Evolutionary conservation across 1,140 invertebrate genomes (phyloP).

Genomic region (Telenomus remus): DNA sequence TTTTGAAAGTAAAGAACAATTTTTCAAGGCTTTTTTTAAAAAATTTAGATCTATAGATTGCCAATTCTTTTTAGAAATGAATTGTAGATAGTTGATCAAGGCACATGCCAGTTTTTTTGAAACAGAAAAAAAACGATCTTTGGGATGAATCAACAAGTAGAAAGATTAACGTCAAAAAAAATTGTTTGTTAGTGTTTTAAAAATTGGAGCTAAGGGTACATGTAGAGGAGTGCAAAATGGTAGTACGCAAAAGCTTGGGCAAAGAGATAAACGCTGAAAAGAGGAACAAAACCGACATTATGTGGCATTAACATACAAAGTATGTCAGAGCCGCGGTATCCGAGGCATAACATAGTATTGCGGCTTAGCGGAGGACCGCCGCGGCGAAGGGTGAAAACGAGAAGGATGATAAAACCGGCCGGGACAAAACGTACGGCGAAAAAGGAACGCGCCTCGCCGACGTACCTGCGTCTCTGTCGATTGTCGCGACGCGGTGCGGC

Average conservation of each 20-base stretch:
- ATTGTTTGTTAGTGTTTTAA: slow-evolving; percentile 13
- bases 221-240: slow-evolving; percentile 51
- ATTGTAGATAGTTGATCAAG: too few relatives aligned
- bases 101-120: too few relatives aligned
- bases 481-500: slow-evolving; percentile 70
- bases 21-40: too few relatives aligned
- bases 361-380: slow-evolving; percentile 60
- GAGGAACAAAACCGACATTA: slow-evolving; percentile 75
- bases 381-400: slow-evolving; percentile 46
- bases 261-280: slow-evolving; percentile 74
- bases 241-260: slow-evolving; percentile 64
- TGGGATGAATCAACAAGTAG: slow-evolving; percentile 28
- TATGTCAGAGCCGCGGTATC: slow-evolving; percentile 72
- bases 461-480: slow-evolving; percentile 54
- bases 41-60: too few relatives aligned
- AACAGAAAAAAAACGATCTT: too few relatives aligned
- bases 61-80: too few relatives aligned
- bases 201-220: slow-evolving; percentile 14
- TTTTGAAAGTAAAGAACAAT: too few relatives aligned
- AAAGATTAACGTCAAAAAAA: slow-evolving; percentile 41
- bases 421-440: slow-evolving; percentile 42
- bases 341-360: slow-evolving; percentile 74
- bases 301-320: slow-evolving; percentile 76
- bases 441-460: slow-evolving; percentile 58
- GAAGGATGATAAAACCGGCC: slow-evolving; percentile 35